Conservation (phyloP, 2,888 invertebrate species). For the Synanthedon myopaeformis region DNA sequence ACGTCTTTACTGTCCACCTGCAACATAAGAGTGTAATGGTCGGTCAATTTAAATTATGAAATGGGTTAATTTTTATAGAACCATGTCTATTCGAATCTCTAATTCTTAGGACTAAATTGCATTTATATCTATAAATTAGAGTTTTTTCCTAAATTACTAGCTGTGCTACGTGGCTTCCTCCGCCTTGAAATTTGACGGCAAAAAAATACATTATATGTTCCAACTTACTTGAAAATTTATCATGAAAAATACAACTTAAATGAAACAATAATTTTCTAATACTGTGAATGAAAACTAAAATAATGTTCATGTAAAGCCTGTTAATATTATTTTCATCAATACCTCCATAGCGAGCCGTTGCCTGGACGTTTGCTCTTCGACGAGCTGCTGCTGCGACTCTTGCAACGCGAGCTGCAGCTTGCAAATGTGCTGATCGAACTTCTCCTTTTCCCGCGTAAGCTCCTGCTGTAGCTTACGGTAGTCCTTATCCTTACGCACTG, state of each 20-base stretch:
- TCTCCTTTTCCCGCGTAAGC: constrained; percentile 92
- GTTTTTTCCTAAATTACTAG: no score
- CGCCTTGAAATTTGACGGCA: not conserved
- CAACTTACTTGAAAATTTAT: no score
- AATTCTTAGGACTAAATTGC: no score
- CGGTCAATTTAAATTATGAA: no score
- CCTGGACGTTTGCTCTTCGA: constrained; percentile 76
- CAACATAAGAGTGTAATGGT: no score
- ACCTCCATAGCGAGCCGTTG: constrained; percentile 91
- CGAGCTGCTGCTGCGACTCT: constrained; percentile 84
- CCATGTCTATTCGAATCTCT: no score
- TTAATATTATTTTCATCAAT: not conserved
- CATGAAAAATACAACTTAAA: not conserved
- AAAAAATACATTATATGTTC: not conserved
- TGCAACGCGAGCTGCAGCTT: constrained; percentile 89
- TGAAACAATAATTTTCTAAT: no score
- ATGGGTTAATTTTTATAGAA: no score
- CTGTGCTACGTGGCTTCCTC: no score
- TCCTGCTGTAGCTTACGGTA: constrained; percentile 95
- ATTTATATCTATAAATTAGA: no score
- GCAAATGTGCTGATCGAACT: constrained; percentile 87
- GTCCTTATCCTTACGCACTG: constrained; percentile 93
- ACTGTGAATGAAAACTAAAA: no score
- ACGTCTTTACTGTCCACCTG: constrained; percentile 93
- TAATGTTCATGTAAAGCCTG: no score